Percentiles rank a stretch among this genome's conserved stretches.
phyloP scores from a whole-genome alignment of 2,888 invertebrate species.

The Crematogaster levior region DNA sequence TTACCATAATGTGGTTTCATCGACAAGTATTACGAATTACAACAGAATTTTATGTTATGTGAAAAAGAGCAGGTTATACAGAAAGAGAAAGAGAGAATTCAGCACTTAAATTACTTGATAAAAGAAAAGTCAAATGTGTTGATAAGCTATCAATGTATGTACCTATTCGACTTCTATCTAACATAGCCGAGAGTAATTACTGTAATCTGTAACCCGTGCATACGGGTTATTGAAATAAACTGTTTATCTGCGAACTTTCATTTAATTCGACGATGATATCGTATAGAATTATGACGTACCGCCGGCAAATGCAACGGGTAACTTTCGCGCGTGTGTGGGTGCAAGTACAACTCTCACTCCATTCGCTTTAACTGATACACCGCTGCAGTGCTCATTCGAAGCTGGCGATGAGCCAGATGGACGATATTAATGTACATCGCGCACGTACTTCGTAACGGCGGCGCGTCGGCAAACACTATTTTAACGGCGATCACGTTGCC shows the following conservation, averaged over 20 bases:
- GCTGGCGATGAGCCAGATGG: constrained; percentile 59
- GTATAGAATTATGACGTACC: constrained; percentile 23
- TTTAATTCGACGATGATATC: constrained; percentile 32
- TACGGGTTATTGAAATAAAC: constrained; percentile 43
- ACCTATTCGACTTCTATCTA: neutral
- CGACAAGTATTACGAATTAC: constrained; percentile 4
- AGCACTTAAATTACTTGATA: neutral
- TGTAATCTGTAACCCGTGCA: neutral
- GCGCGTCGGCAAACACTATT: constrained; percentile 49
- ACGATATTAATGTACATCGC: constrained; percentile 55
- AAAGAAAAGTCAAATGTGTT: constrained; percentile 5
- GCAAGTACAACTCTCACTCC: neutral
- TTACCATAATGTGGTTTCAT: neutral
- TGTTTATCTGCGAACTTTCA: constrained; percentile 9
- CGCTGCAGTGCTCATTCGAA: constrained; percentile 36
- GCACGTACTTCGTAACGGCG: constrained; percentile 52
- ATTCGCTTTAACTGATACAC: constrained; percentile 54
- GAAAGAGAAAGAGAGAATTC: neutral
- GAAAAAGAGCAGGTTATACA: neutral
- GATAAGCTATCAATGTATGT: neutral
- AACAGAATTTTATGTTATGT: neutral
- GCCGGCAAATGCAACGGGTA: constrained; percentile 4
- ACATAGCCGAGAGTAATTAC: constrained; percentile 2
- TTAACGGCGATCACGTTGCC: constrained; percentile 46
- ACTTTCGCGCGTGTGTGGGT: constrained; percentile 12